A percentile compares a stretch with the other conserved stretches of the same genome.
phyloP scores from a whole-genome alignment of 2,113 vertebrate species.

The Collichthys lucidus region DNA sequence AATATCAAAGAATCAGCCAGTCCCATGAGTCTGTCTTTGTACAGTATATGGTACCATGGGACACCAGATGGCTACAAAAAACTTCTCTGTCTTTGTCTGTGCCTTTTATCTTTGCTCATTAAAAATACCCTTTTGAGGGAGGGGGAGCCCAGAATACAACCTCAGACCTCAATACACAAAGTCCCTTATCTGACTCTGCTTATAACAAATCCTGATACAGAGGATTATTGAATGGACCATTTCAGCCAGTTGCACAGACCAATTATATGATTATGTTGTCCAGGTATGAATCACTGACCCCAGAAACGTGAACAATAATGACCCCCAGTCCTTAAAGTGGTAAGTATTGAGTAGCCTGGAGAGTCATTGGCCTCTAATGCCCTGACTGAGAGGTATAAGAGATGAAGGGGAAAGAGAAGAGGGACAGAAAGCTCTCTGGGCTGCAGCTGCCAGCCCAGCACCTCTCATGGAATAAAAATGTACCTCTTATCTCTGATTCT shows the following conservation, averaged over 20 bases:
- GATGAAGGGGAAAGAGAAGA: constrained; percentile 41
- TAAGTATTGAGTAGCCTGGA: constrained; percentile 56
- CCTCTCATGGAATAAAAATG: constrained; percentile 73
- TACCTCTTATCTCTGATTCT: constrained; percentile 72
- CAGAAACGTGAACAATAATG: constrained; percentile 51
- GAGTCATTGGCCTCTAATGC: constrained; percentile 50
- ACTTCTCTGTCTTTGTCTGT: constrained; percentile 52
- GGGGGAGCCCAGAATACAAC: constrained; percentile 46
- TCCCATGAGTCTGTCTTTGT: constrained; percentile 47
- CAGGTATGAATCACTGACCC: constrained; percentile 56
- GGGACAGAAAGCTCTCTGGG: constrained; percentile 56
- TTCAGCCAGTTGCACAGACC: neutral
- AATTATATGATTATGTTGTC: constrained; percentile 42
- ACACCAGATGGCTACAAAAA: constrained; percentile 54
- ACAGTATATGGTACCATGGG: constrained; percentile 20
- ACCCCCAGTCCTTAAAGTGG: constrained; percentile 45
- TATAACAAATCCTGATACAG: constrained; percentile 31
- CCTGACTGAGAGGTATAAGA: constrained; percentile 25
- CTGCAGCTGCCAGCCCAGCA: constrained; percentile 48
- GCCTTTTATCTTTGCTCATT: constrained; percentile 70
- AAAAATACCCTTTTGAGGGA: constrained; percentile 41
- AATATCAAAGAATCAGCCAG: constrained; percentile 41
- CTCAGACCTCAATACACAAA: constrained; percentile 41
- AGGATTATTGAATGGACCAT: constrained; percentile 40
- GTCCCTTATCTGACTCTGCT: constrained; percentile 36